These are phyloP conservation scores for Nilaparvata lugens DNA, from an alignment of 1,140 invertebrate species.

Conservation along the genomic window DNA sequence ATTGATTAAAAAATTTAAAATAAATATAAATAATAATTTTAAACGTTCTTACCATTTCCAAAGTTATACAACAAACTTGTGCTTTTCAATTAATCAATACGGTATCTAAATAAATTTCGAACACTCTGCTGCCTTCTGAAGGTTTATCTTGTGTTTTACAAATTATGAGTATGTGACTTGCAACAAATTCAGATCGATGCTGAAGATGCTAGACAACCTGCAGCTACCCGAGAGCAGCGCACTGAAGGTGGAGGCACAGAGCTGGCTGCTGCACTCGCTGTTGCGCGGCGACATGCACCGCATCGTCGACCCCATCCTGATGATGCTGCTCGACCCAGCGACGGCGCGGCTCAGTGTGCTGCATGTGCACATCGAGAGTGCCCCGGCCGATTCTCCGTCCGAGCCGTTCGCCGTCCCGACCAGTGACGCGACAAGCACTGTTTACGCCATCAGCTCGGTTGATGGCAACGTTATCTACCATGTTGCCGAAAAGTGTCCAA, in stretches of 20 bases:
- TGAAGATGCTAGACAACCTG: conserved; percentile 70
- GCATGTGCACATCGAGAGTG: conserved; percentile 42
- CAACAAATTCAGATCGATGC: conserved; percentile 46
- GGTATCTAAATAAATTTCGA: too few relatives aligned
- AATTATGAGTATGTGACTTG: too few relatives aligned
- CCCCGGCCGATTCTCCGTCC: too few relatives aligned
- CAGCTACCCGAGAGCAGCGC: conserved; percentile 54
- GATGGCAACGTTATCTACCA: conserved; percentile 82
- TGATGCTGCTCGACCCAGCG: conserved; percentile 68
- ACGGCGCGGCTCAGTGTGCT: conserved; percentile 79
- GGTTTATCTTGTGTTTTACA: too few relatives aligned
- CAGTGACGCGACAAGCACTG: conserved; percentile 44
- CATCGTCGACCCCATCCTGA: conserved; percentile 68
- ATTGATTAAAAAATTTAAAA: too few relatives aligned
- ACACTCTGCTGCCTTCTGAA: too few relatives aligned
- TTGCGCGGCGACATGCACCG: conserved; percentile 66
- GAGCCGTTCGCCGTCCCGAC: conserved; percentile 1
- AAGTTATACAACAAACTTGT: too few relatives aligned
- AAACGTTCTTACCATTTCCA: too few relatives aligned
- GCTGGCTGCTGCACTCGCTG: conserved; percentile 62
- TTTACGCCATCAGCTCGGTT: conserved; percentile 78
- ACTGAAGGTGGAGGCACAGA: conserved; percentile 57
- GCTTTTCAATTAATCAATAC: too few relatives aligned
- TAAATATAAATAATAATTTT: too few relatives aligned
- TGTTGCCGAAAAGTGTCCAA: conserved; percentile 35